phyloP scores from a whole-genome alignment of 2,113 vertebrate species.

The Fulmarus glacialis region DNA sequence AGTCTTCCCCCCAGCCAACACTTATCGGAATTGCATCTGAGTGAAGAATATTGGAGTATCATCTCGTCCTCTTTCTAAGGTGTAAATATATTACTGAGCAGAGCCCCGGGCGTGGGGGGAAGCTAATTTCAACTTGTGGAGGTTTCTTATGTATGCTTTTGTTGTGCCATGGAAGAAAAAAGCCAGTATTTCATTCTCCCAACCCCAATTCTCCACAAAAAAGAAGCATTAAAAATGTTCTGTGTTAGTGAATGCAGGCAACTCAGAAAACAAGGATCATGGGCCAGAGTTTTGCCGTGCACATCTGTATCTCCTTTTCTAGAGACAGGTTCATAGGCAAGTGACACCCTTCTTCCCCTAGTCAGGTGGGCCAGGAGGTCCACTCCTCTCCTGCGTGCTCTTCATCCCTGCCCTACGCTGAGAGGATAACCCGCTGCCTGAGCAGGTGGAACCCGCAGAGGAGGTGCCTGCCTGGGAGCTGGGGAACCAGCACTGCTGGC shows the following conservation, averaged over 20 bases:
- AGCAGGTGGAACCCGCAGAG: neutral
- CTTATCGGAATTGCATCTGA: neutral
- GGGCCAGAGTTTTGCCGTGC: neutral
- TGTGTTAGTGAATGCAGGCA: neutral
- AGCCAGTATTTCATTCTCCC: neutral
- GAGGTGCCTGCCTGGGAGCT: neutral
- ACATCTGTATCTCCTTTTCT: neutral
- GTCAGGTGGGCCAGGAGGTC: neutral
- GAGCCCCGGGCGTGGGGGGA: accelerated
- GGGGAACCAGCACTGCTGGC: neutral
- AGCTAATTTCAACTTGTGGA: neutral
- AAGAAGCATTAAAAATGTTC: neutral
- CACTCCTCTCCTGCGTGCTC: neutral
- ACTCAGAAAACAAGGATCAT: neutral
- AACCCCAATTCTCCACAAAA: neutral
- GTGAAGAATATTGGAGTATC: neutral
- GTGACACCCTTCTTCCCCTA: neutral
- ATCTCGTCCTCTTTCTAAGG: neutral
- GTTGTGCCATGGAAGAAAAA: neutral
- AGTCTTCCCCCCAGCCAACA: neutral
- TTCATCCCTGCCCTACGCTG: neutral
- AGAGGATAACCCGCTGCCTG: neutral
- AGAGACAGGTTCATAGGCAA: neutral
- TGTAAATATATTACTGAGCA: neutral
- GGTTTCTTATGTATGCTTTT: neutral